A percentile compares a stretch with the other conserved stretches of the same genome.
Evolutionary conservation across 2,888 invertebrate genomes (phyloP).

Genomic region (Ctenicera cuprea): DNA sequence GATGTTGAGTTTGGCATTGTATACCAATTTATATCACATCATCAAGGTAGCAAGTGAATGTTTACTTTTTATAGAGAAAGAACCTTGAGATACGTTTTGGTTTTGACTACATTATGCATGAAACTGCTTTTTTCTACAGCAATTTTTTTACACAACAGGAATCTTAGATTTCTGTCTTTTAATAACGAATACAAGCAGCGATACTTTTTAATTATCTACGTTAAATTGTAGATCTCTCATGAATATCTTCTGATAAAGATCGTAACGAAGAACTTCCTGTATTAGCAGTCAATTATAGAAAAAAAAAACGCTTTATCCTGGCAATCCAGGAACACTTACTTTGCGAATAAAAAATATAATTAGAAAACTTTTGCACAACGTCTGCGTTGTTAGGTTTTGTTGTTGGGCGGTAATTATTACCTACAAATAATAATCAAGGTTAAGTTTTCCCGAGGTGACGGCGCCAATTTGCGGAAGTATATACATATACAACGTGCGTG

Average conservation of each 20-base stretch:
- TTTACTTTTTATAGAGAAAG: constrained; percentile 53
- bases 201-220: no score
- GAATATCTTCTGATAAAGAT: background rate
- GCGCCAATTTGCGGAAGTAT: no score
- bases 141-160: constrained; percentile 2
- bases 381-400: background rate
- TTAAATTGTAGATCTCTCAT: no score
- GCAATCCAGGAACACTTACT: background rate
- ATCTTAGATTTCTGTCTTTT: constrained; percentile 8
- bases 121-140: constrained; percentile 36
- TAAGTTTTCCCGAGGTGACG: constrained; percentile 12
- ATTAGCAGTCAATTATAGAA: background rate
- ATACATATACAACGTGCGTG: background rate
- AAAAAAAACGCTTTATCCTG: background rate
- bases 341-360: background rate
- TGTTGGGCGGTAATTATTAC: constrained; percentile 42
- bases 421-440: constrained; percentile 46
- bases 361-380: background rate
- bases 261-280: background rate
- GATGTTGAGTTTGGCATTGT: constrained; percentile 44
- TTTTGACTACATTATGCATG: constrained; percentile 43
- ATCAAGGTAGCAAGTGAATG: constrained; percentile 54
- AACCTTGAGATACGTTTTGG: constrained; percentile 52
- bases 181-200: no score
- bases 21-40: constrained; percentile 50